Base-by-base conservation (phyloP, 2,797 vertebrate genomes). In the Natrix natrix region DNA sequence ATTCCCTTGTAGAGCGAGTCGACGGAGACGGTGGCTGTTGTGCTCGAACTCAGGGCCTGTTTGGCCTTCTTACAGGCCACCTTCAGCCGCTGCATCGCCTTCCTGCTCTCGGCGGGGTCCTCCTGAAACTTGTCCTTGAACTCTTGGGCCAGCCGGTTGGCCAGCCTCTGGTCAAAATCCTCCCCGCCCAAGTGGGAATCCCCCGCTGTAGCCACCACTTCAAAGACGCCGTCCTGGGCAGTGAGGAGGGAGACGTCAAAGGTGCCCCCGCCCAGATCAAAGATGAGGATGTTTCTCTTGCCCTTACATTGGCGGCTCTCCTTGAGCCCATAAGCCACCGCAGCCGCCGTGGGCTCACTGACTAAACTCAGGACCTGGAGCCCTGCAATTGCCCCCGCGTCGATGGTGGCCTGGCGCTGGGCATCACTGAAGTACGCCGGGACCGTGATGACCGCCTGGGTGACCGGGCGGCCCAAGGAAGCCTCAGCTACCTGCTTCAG, bases 111-210 rank as follows among this genome's bases (percentile, higher is more conserved):
- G 22, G 86, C 87, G 4, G 94, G 0, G 22, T 95, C 95, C 74
- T 95, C 94, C 3, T 93, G n/a, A 1, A 94, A 92, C 3, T 94
- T 95, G 20, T 26, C 20, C 86, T 13, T 55, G 56, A 97, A 96
- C 54, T 95, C 95, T 28, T 93, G 91, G 54, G 88, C 14, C 5
- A 95, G 95, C 22, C 93, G 90, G 55, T 66, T 94, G 26, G 92
- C 86, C 91, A 95, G 88, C 16, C 92, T 55, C 5, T 88, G 66
- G 78, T 94, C 94, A 17, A 95, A 94, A 57, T 95, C 95, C 69
- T 95, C 94, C 20, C 96, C 95, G 4, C 93, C 95, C 91, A 96
- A 37, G 83, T 96, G 95, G 63, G 94, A 93, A 59, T 96, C 95
- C 88, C 96, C 95, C 3, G 94, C 54, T 1, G 92, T 95, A 6